Evolutionary conservation across 2,888 invertebrate genomes (phyloP), one percentile per base, ranked within the genome.

Genomic region (Epistrophe eligans): DNA sequence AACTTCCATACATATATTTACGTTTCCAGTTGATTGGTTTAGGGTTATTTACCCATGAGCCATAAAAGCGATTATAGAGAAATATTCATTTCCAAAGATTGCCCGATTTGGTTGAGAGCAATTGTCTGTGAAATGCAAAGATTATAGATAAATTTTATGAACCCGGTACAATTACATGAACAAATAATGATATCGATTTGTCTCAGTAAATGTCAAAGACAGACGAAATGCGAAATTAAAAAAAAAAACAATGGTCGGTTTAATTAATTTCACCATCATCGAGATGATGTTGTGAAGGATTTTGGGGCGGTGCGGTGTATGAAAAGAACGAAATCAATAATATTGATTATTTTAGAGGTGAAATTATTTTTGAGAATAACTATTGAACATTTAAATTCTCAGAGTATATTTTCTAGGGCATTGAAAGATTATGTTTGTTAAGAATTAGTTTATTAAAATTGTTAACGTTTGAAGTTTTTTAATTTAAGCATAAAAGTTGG

Each of bases 91-190:
- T 70, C 55, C 19, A 35, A 35, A 52, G 64, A 82, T 72, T 70
- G 81, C 17, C 48, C 66, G 57, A 40, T 70, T 55, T 73, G 67
- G 62, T 70, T 77, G 67, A 70, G 38, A 24, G 60, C 83, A 79
- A 83, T 83, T 73, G 67, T 55, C 60, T 73, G 79, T 70, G 73
- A 73, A 83, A 77, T 79, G 40, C 24, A 45, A 55, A 77, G 66
- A 82, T 71, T 55, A 72, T 50, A 76, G 38, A 70, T 70, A 70
- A 70, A 70, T 70, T 70, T 70, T 24, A 38, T 55, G 55, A 28
- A 66, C 6, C 13, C 28, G 40, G 17, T 70, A 24, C 70, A 70
- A 55, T 67, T 38, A 70, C n/a, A 43, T n/a, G 55, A 24, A 55
- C 52, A 70, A 43, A 70, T 48, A 48, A 70, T 55, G 52, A 55